These are phyloP conservation scores for Xiphorhynchus erythropygius DNA, from an alignment of 2,797 vertebrate species.

Conservation along the genomic window DNA sequence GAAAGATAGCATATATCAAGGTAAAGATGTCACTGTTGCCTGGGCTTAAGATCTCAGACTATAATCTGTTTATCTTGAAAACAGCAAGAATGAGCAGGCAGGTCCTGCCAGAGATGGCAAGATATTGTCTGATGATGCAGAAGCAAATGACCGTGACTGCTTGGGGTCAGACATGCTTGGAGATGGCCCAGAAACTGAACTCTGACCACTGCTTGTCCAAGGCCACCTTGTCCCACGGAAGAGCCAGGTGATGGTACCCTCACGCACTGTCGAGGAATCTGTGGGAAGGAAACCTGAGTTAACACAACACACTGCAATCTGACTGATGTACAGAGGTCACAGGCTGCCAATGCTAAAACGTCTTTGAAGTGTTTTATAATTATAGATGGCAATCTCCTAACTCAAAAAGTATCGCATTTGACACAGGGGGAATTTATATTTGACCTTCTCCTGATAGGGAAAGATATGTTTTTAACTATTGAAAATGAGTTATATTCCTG, in stretches of 20 bases:
- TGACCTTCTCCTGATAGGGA: not conserved
- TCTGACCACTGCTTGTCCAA: not conserved
- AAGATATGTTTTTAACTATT: not conserved
- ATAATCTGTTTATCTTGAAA: not conserved
- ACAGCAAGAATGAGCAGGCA: not conserved
- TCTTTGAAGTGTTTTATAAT: not conserved
- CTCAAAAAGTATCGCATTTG: not conserved
- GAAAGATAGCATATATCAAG: not conserved
- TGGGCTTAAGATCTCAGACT: not conserved
- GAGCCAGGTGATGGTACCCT: not conserved
- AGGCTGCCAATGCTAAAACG: not conserved
- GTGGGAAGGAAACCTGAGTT: not conserved
- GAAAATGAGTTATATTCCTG: not conserved
- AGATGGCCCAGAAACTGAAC: not conserved
- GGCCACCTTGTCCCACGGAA: accelerated
- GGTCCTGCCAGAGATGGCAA: not conserved
- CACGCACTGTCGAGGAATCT: accelerated
- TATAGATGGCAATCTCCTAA: not conserved
- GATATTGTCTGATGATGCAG: not conserved
- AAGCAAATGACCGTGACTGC: not conserved
- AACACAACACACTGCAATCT: not conserved
- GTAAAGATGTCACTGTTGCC: not conserved
- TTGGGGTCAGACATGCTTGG: accelerated
- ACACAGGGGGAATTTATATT: not conserved
- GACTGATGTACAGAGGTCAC: not conserved